Evolutionary conservation across 1,140 invertebrate species (phyloP).

Genomic region (Elysia chlorotica): DNA sequence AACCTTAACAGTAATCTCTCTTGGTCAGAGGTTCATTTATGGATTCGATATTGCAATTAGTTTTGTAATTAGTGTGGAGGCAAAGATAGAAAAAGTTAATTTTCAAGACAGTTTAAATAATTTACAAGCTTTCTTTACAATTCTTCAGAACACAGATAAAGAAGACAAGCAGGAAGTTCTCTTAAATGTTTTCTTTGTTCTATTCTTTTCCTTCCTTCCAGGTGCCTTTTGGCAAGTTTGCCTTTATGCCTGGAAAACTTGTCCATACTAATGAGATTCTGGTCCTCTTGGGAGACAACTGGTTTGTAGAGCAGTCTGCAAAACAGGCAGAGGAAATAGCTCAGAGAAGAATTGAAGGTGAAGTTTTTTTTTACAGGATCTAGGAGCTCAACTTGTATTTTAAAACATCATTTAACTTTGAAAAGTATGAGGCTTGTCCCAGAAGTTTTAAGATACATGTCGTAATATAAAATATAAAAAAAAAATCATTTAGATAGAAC

Average conservation of each 20-base stretch:
- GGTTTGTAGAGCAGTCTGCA: conserved; percentile 73
- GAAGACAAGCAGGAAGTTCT: neutral
- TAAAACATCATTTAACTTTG: too few relatives aligned
- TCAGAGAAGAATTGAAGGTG: conserved; percentile 69
- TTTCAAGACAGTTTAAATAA: neutral
- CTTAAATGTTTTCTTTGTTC: neutral
- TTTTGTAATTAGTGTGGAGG: neutral
- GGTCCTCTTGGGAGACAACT: conserved; percentile 73
- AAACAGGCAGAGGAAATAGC: conserved; percentile 71
- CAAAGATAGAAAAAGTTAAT: neutral
- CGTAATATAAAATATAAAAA: neutral
- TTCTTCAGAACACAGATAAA: neutral
- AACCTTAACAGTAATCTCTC: too few relatives aligned
- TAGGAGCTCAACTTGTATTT: neutral
- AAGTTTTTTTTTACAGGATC: neutral
- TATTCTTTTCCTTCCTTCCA: too few relatives aligned
- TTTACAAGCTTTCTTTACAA: neutral
- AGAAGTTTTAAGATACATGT: too few relatives aligned
- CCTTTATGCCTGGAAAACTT: conserved; percentile 73
- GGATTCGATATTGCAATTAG: too few relatives aligned
- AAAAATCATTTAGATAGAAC: neutral
- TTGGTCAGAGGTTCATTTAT: too few relatives aligned
- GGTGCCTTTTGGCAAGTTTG: conserved; percentile 71
- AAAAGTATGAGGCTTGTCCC: too few relatives aligned
- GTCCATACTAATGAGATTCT: conserved; percentile 77